Evolutionary conservation across 2,888 invertebrate species (phyloP).

Genomic region (Dolichomitus sp.): DNA sequence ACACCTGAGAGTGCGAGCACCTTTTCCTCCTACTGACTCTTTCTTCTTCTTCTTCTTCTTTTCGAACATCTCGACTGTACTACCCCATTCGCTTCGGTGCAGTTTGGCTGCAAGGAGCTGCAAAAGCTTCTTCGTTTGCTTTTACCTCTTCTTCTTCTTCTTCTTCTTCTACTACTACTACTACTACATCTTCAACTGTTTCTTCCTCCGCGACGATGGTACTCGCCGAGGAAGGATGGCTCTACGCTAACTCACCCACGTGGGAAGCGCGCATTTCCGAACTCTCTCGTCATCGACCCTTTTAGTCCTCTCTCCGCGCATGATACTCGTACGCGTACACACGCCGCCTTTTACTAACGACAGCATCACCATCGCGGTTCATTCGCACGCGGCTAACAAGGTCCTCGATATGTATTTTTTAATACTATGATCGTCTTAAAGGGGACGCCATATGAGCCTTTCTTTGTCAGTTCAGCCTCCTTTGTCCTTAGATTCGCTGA

Average conservation of each 20-base stretch:
- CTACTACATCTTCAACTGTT: conserved; percentile 30
- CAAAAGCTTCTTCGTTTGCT: conserved; percentile 48
- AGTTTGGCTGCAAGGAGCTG: conserved; percentile 25
- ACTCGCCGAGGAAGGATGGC: conserved; percentile 75
- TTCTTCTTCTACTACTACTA: conserved; percentile 27
- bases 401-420: conserved; percentile 17
- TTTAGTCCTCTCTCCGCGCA: conserved; percentile 78
- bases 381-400: conserved; percentile 51
- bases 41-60: conserved; percentile 44
- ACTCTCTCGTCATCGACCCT: conserved; percentile 85
- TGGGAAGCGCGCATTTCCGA: conserved; percentile 82
- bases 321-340: conserved; percentile 32
- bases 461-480: no score
- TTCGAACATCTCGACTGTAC: conserved; percentile 7
- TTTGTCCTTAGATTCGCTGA: no score
- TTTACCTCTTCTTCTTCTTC: conserved; percentile 35
- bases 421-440: neutral
- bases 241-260: conserved; percentile 81
- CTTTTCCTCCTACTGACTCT: conserved; percentile 72
- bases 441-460: neutral
- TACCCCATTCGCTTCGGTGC: conserved; percentile 29
- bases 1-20: conserved; percentile 76
- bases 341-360: conserved; percentile 45
- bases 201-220: conserved; percentile 58
- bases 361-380: conserved; percentile 33